phyloP scores from a whole-genome alignment of 1,140 invertebrate genomes.

The Ephestia elutella region DNA sequence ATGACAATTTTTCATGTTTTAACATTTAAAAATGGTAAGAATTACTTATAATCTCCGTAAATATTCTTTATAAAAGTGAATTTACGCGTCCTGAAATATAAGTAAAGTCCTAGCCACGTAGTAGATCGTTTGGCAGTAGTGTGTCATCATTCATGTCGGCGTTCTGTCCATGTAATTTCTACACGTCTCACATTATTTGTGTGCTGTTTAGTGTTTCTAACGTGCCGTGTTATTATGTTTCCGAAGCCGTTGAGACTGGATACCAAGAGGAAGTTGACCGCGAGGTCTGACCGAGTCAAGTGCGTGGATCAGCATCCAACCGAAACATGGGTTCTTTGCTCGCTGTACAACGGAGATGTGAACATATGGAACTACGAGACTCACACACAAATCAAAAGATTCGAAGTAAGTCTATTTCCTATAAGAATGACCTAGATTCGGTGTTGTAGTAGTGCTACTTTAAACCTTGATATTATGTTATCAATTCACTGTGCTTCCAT shows the following conservation, averaged over 20 bases:
- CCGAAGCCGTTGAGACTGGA: constrained; percentile 94
- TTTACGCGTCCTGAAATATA: constrained; percentile 8
- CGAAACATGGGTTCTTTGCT: constrained; percentile 98
- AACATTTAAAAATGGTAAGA: constrained; percentile 66
- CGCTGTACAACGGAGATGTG: constrained; percentile 98
- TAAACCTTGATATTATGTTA: neutral
- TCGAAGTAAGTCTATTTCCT: constrained; percentile 76
- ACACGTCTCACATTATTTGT: constrained; percentile 23
- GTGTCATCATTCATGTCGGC: constrained; percentile 57
- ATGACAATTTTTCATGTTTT: constrained; percentile 65
- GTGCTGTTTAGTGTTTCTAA: constrained; percentile 20
- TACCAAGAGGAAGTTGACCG: constrained; percentile 97
- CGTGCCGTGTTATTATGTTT: constrained; percentile 37
- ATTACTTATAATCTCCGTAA: constrained; percentile 23
- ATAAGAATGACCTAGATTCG: neutral
- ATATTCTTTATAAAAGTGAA: constrained; percentile 17
- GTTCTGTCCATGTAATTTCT: constrained; percentile 30
- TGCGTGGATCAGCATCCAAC: constrained; percentile 97
- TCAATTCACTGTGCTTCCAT: neutral
- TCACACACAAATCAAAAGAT: constrained; percentile 91
- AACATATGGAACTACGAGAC: constrained; percentile 99
- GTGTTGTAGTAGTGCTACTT: neutral
- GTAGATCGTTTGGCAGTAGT: constrained; percentile 32
- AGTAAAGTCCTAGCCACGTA: constrained; percentile 38
- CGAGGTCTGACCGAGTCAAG: constrained; percentile 98